These are phyloP conservation scores for Clamator glandarius DNA, from an alignment of 2,797 vertebrate genomes.

Conservation along the genomic window DNA sequence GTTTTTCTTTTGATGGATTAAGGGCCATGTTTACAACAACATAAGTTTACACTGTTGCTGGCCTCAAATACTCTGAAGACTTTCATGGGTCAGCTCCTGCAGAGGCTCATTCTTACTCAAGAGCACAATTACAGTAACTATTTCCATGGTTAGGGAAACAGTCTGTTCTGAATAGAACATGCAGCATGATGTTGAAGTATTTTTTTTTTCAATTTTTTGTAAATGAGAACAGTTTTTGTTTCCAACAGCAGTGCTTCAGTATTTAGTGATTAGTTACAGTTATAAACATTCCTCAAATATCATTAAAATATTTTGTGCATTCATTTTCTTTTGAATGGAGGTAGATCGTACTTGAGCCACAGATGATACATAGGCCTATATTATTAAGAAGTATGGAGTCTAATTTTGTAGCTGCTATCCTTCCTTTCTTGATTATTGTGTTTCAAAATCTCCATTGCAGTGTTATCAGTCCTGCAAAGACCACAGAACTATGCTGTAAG, in stretches of 20 bases:
- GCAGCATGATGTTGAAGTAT: neutral
- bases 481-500: neutral
- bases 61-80: conserved; percentile 51
- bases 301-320: neutral
- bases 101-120: conserved; percentile 50
- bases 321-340: neutral
- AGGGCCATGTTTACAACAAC: conserved; percentile 66
- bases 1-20: conserved; percentile 66
- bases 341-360: neutral
- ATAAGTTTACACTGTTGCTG: conserved; percentile 66
- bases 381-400: neutral
- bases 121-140: conserved; percentile 54
- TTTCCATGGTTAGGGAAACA: conserved; percentile 19
- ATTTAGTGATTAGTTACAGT: neutral
- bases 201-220: neutral
- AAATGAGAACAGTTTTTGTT: neutral
- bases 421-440: neutral
- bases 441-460: neutral
- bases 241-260: neutral
- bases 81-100: conserved; percentile 62
- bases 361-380: neutral
- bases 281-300: neutral
- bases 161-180: neutral
- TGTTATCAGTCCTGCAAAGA: neutral
- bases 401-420: neutral